Conservation (phyloP, 2,888 invertebrate species). For the Dusona sp. region DNA sequence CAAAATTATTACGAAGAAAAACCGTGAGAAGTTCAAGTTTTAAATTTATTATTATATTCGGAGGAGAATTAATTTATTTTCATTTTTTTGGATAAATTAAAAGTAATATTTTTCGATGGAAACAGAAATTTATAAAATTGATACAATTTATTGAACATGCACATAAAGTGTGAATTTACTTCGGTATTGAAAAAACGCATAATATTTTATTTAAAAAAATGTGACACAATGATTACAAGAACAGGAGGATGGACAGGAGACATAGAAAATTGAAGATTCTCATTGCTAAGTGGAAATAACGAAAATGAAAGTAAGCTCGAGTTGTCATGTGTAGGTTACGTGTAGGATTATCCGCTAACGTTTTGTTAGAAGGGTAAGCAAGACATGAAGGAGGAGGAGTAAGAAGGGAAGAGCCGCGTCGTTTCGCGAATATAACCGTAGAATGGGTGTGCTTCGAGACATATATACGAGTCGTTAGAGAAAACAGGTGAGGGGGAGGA, state of each 20-base stretch:
- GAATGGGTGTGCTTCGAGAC: conserved; percentile 45
- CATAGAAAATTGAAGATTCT: conserved; percentile 9
- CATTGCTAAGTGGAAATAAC: conserved; percentile 7
- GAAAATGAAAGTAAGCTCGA: conserved; percentile 14
- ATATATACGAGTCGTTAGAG: conserved; percentile 71
- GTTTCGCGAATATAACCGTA: conserved; percentile 49
- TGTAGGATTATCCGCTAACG: not conserved
- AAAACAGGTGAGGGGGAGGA: conserved; percentile 23
- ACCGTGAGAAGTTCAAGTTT: not conserved
- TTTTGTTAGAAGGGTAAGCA: conserved; percentile 25
- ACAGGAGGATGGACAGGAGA: not conserved
- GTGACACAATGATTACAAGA: not conserved
- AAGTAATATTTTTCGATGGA: too few relatives aligned
- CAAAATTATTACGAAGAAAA: not conserved
- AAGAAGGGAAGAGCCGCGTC: not conserved
- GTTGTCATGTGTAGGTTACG: conserved; percentile 12
- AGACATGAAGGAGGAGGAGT: not conserved
- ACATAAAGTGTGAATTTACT: too few relatives aligned
- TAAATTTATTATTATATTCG: too few relatives aligned
- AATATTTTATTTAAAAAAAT: not conserved
- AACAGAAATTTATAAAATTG: too few relatives aligned
- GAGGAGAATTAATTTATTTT: too few relatives aligned
- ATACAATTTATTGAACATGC: too few relatives aligned
- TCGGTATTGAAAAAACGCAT: not conserved
- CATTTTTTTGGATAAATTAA: too few relatives aligned